These are phyloP conservation scores for Drosophila chauvacae DNA, from an alignment of 1,140 invertebrate genomes.

Conservation along the genomic window DNA sequence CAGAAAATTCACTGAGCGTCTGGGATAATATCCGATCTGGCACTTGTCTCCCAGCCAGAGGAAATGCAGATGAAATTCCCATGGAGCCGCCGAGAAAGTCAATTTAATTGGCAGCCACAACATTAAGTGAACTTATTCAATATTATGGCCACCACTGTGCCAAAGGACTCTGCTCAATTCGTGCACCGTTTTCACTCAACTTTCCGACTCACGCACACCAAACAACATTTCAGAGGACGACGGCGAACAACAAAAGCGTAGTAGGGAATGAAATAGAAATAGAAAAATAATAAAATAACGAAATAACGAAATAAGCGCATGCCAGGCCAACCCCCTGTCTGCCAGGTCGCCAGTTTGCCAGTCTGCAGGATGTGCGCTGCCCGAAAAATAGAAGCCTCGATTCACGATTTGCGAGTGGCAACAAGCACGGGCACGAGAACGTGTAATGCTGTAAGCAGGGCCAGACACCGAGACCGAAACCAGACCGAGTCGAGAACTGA, in stretches of 20 bases:
- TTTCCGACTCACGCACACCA: conserved; percentile 28
- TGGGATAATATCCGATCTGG: conserved; percentile 27
- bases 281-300: conserved; percentile 81
- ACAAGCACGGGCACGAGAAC: conserved; percentile 43
- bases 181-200: conserved; percentile 35
- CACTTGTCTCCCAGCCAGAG: conserved; percentile 45
- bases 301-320: conserved; percentile 75
- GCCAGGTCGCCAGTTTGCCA: conserved; percentile 29
- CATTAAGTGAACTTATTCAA: conserved; percentile 13
- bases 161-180: conserved; percentile 14
- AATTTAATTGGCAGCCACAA: conserved; percentile 15
- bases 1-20: conserved; percentile 5
- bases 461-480: conserved; percentile 60
- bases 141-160: conserved; percentile 48
- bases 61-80: conserved; percentile 63
- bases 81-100: conserved; percentile 1
- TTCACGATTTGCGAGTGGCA: conserved; percentile 62
- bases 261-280: conserved; percentile 76
- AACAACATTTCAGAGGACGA: conserved; percentile 43
- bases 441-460: conserved; percentile 66
- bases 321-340: conserved; percentile 62
- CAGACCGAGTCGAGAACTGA: conserved; percentile 27
- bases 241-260: conserved; percentile 66
- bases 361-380: conserved; percentile 32
- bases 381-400: conserved; percentile 65